These are phyloP conservation scores for Harpagoxenus sublaevis DNA, from an alignment of 2,888 invertebrate genomes.

Conservation along the genomic window DNA sequence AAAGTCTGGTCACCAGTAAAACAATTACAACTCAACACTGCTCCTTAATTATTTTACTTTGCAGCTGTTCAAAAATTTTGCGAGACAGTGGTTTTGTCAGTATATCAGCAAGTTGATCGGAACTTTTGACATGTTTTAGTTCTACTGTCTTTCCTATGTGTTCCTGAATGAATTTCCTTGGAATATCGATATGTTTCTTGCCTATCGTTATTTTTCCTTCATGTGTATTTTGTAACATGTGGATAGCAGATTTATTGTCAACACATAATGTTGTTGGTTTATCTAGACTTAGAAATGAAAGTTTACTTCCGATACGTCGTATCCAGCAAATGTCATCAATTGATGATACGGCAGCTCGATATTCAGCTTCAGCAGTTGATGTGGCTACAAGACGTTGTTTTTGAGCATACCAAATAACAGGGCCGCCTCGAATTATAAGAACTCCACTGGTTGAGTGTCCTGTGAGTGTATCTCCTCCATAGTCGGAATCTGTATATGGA, in stretches of 20 bases:
- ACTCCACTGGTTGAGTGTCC: conserved; percentile 75
- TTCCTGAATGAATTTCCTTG: conserved; percentile 76
- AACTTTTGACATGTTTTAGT: conserved; percentile 71
- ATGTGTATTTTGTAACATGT: conserved; percentile 75
- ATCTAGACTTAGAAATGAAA: conserved; percentile 54
- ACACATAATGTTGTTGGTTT: conserved; percentile 71
- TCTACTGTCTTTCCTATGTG: conserved; percentile 74
- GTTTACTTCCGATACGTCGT: conserved; percentile 69
- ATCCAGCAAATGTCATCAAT: conserved; percentile 79
- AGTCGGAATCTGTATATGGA: conserved; percentile 70
- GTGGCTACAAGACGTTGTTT: conserved; percentile 68
- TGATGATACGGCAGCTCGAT: conserved; percentile 75
- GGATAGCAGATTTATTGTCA: conserved; percentile 78
- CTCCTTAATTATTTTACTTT: conserved; percentile 73
- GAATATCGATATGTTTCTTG: conserved; percentile 78
- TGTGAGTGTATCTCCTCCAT: conserved; percentile 65
- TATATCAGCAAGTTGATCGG: conserved; percentile 75
- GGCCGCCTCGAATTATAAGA: conserved; percentile 72
- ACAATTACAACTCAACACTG: conserved; percentile 42
- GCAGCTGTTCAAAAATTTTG: conserved; percentile 63
- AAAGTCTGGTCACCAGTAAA: no score
- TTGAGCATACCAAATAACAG: conserved; percentile 73
- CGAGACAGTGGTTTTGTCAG: conserved; percentile 70
- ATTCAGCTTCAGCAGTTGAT: conserved; percentile 79
- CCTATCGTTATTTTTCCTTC: conserved; percentile 78